Evolutionary conservation across 2,888 invertebrate genomes (phyloP), one percentile per base, ranked within the genome.

Genomic region (Drosophila multiciliata): DNA sequence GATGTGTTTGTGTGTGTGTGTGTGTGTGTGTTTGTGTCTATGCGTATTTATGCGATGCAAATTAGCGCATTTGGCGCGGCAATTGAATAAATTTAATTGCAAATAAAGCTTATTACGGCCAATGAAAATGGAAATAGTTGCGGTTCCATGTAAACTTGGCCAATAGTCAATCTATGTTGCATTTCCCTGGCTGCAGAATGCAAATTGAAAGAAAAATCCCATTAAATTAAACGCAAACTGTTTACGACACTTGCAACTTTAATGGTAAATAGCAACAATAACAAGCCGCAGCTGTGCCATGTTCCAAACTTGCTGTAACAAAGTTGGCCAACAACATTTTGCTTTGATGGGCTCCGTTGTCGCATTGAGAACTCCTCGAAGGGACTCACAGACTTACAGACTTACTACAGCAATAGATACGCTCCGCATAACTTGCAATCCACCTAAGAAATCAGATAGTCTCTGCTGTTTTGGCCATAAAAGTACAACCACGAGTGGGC

Each of bases 31-130:
- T 40, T 53, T 63, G 58, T 53, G 50, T 50, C 35, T 57, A 60
- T 66, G 59, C 32, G 53, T 23, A 45, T 64, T 40, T 36, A 38
- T 49, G 59, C 20, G 48, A 29, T 40, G 32, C 73, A 80, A 85
- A 87, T 85, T 85, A 77, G 82, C 78, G 78, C 60, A 57, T 66
- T 80, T 71, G 62, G 64, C 67, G 60, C 60, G 86, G 78, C 90
- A 89, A 86, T 86, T 86, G 85, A 86, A 86, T 86, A 78, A 72
- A 85, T 89, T 85, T 89, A 86, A 89, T 86, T 87, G 88, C 73
- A 82, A 65, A 74, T 78, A 87, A 76, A 65, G 80, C 86, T 69
- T 63, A 78, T 72, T 64, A 63, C 70, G 32, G 35, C 38, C 72
- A 72, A 66, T 70, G 67, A 73, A 76, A 68, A 68, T 49, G 55